Percentiles rank a stretch among this genome's conserved stretches.
phyloP scores from a whole-genome alignment of 1,140 invertebrate species.

The Belonocnema kinseyi region DNA sequence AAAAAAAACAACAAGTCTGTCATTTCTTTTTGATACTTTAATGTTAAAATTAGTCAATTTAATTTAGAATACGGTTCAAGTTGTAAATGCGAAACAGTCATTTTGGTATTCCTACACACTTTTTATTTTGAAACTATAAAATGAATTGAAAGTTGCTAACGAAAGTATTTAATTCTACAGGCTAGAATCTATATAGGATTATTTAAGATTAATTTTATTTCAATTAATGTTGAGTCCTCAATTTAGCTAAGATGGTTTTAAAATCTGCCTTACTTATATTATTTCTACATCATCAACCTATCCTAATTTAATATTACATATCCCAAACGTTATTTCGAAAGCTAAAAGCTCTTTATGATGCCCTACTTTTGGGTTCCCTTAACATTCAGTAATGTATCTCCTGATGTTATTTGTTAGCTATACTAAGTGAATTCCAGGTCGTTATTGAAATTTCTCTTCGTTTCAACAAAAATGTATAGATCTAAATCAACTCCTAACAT shows the following conservation, averaged over 20 bases:
- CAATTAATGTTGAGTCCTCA: background rate
- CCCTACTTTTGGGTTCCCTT: background rate
- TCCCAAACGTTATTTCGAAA: background rate
- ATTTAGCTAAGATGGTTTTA: background rate
- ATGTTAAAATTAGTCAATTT: no score
- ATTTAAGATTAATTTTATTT: background rate
- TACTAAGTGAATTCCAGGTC: background rate
- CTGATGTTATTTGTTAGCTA: background rate
- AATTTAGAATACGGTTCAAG: no score
- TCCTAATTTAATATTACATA: background rate
- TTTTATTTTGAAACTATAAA: no score
- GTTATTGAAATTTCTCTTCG: background rate
- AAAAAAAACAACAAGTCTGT: no score
- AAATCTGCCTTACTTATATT: background rate
- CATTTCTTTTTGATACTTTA: no score
- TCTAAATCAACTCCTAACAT: no score
- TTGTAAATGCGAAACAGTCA: no score
- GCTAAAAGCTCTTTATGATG: background rate
- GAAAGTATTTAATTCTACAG: no score
- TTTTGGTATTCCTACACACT: no score
- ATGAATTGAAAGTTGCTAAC: no score
- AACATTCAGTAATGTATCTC: background rate
- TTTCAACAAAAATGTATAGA: no score
- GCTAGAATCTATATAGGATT: background rate
- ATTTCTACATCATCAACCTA: background rate